A percentile compares a stretch with the other conserved stretches of the same genome.
phyloP scores from a whole-genome alignment of 2,888 invertebrate genomes.

The Gortyna flavago region DNA sequence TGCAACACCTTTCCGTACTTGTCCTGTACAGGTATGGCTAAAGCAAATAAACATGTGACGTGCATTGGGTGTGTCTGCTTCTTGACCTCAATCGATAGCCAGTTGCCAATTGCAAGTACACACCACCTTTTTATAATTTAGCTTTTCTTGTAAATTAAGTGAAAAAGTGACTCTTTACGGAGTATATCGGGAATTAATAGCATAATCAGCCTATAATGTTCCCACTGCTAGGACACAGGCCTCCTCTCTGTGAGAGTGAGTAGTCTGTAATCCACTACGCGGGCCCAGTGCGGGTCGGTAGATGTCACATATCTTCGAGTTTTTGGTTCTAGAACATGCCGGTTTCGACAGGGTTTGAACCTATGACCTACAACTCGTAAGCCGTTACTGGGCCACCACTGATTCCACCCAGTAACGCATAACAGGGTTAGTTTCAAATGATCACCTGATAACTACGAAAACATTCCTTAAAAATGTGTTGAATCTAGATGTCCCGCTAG shows the following conservation, averaged over 20 bases:
- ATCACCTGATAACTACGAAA: not conserved
- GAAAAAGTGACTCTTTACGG: not conserved
- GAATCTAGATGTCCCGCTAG: constrained; percentile 22
- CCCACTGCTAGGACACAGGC: not conserved
- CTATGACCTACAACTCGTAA: not conserved
- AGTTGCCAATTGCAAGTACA: constrained; percentile 69
- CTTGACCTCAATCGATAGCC: constrained; percentile 78
- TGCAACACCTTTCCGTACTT: constrained; percentile 3
- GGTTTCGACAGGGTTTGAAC: not conserved
- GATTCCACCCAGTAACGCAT: not conserved
- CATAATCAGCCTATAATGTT: not conserved
- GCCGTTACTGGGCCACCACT: not conserved
- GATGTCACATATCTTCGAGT: not conserved
- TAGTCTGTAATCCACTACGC: not conserved
- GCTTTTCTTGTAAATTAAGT: constrained; percentile 13
- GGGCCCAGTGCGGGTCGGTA: not conserved
- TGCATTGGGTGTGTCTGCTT: constrained; percentile 73
- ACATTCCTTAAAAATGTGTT: constrained; percentile 7
- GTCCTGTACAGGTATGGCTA: constrained; percentile 32
- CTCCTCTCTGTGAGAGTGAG: no score
- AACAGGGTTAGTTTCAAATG: not conserved
- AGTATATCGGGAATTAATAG: not conserved
- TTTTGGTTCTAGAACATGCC: not conserved
- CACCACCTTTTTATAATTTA: constrained; percentile 22
- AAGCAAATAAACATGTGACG: constrained; percentile 65